phyloP scores from a whole-genome alignment of 2,888 invertebrate species.

The Nomada ferruginata region DNA sequence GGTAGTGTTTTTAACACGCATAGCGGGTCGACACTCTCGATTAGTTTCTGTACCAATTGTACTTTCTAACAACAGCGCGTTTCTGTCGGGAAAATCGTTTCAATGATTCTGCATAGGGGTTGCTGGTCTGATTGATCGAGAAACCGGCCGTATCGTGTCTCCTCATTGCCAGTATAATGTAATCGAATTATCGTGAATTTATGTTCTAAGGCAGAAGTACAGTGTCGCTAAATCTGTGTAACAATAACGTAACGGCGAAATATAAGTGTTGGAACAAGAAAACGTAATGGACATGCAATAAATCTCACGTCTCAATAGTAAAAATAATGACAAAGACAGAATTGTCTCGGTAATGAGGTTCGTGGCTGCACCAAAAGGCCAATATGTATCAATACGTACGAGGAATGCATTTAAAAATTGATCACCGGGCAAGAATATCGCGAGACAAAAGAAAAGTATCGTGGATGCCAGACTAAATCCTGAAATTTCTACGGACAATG shows the following conservation, averaged over 20 bases:
- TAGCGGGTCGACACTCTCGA: slow-evolving; percentile 23
- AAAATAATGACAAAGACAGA: slow-evolving; percentile 20
- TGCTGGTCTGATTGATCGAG: slow-evolving; percentile 30
- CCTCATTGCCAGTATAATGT: slow-evolving; percentile 22
- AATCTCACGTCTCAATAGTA: background rate
- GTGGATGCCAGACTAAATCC: background rate
- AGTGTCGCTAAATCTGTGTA: slow-evolving; percentile 28
- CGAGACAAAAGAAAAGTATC: too few relatives aligned
- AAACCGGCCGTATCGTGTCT: slow-evolving; percentile 28
- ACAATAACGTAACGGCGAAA: background rate
- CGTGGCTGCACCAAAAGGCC: slow-evolving; percentile 42
- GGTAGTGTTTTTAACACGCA: background rate
- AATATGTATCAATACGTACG: background rate
- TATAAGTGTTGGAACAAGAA: background rate
- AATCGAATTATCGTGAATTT: background rate
- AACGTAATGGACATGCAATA: background rate
- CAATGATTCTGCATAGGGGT: background rate
- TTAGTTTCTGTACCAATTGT: slow-evolving; percentile 51
- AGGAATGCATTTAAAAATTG: background rate
- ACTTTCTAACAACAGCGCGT: slow-evolving; percentile 46
- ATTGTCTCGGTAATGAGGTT: slow-evolving; percentile 16
- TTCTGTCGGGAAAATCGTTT: slow-evolving; percentile 15
- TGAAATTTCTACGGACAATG: slow-evolving; percentile 17
- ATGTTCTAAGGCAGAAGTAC: slow-evolving; percentile 30
- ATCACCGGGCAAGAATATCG: background rate